Conservation (phyloP, 2,113 vertebrate species). For the Cyprinus carpio region DNA sequence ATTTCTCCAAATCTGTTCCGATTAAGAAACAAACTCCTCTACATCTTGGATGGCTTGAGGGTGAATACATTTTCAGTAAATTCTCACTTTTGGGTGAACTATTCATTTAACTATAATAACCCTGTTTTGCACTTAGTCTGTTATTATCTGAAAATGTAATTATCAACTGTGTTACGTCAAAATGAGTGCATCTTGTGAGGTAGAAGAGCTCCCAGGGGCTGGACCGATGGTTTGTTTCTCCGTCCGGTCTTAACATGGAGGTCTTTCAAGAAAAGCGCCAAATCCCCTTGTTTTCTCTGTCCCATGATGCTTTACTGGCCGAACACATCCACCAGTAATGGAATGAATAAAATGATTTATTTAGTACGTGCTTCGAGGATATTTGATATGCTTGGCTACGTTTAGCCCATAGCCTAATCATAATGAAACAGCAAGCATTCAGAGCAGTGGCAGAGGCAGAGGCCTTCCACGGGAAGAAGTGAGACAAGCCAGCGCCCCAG, state of each 20-base stretch:
- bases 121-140: not conserved
- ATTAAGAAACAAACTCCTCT: not conserved
- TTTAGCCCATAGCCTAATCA: conserved; percentile 78
- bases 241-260: not conserved
- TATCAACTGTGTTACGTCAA: not conserved
- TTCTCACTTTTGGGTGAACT: not conserved
- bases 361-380: conserved; percentile 76
- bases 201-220: not conserved
- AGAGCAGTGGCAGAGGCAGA: conserved; percentile 69
- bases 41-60: not conserved
- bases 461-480: conserved; percentile 70
- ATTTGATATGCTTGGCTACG: conserved; percentile 79
- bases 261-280: conserved; percentile 53
- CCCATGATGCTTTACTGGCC: conserved; percentile 69
- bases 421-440: conserved; percentile 79
- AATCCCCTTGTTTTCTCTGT: conserved; percentile 66
- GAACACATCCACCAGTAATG: conserved; percentile 72
- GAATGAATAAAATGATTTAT: conserved; percentile 81
- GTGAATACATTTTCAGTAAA: not conserved
- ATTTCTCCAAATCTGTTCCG: not conserved
- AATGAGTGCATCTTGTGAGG: not conserved
- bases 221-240: conserved; percentile 2
- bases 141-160: not conserved
- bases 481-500: conserved; percentile 65
- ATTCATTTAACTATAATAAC: not conserved